phyloP scores from a whole-genome alignment of 2,797 vertebrate species.

The Leptodactylus fallax region DNA sequence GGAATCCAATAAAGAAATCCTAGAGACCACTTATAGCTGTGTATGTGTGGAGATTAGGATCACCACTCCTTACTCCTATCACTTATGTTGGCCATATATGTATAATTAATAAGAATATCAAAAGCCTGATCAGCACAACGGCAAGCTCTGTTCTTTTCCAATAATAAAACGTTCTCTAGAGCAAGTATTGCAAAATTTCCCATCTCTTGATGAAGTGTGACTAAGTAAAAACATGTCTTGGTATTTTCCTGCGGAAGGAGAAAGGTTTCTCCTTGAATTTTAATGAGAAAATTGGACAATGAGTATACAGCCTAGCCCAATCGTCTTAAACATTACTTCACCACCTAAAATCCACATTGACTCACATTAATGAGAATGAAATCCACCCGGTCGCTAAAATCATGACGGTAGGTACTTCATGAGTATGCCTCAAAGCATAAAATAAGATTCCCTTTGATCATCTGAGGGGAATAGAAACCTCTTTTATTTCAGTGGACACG shows the following conservation, averaged over 20 bases:
- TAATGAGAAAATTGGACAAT: constrained; percentile 19
- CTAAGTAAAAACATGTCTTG: constrained; percentile 54
- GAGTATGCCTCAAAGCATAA: not conserved
- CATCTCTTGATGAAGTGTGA: constrained; percentile 45
- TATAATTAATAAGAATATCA: constrained; percentile 16
- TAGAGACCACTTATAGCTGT: not conserved
- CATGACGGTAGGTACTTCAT: not conserved
- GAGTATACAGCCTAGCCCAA: constrained; percentile 17
- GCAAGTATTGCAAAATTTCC: constrained; percentile 36
- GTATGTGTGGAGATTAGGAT: no score
- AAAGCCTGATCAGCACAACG: not conserved
- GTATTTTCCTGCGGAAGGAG: constrained; percentile 29
- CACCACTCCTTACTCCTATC: not conserved
- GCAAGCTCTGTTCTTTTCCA: constrained; percentile 22
- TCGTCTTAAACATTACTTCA: not conserved
- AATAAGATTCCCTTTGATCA: constrained; percentile 46
- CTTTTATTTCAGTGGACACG: constrained; percentile 49
- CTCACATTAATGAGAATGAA: not conserved
- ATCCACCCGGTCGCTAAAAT: not conserved
- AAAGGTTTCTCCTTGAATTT: constrained; percentile 31
- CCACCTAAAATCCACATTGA: not conserved
- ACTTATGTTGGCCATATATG: not conserved
- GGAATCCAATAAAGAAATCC: not conserved
- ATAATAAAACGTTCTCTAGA: constrained; percentile 26
- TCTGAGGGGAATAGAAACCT: constrained; percentile 30